Evolutionary conservation across 2,888 invertebrate species (phyloP).

Genomic region (Norana najaformis): DNA sequence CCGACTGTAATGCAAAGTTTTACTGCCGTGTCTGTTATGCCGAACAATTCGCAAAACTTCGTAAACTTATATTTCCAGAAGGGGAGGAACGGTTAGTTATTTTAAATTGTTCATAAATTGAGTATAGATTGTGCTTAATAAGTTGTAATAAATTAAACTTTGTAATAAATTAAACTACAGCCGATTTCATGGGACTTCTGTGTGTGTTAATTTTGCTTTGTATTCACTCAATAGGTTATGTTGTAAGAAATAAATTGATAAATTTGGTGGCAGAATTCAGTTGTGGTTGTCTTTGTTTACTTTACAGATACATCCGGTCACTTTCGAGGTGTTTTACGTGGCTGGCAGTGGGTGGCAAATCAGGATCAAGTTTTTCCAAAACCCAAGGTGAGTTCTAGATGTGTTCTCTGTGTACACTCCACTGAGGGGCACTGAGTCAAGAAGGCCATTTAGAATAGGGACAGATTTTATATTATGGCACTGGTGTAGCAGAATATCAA

Average conservation of each 20-base stretch:
- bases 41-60: slow-evolving; percentile 82
- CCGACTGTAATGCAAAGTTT: slow-evolving; percentile 71
- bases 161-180: background rate
- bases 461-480: too few species aligned
- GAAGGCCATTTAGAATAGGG: too few species aligned
- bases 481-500: too few species aligned
- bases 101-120: slow-evolving; percentile 2
- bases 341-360: slow-evolving; percentile 89
- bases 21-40: slow-evolving; percentile 86
- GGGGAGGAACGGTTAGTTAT: slow-evolving; percentile 70
- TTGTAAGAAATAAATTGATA: background rate
- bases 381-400: slow-evolving; percentile 69
- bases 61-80: slow-evolving; percentile 69
- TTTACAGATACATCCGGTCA: slow-evolving; percentile 59
- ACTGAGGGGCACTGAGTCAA: background rate
- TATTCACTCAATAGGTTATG: background rate
- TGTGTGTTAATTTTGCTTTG: background rate
- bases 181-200: background rate
- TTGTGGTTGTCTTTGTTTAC: background rate
- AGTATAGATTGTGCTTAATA: slow-evolving; percentile 26
- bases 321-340: slow-evolving; percentile 59
- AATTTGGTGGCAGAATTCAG: background rate
- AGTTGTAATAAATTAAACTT: background rate
- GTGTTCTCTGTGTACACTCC: background rate
- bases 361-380: slow-evolving; percentile 93